These are phyloP conservation scores for Artibeus jamaicensis DNA, from an alignment of 2,797 vertebrate species.

Conservation along the genomic window DNA sequence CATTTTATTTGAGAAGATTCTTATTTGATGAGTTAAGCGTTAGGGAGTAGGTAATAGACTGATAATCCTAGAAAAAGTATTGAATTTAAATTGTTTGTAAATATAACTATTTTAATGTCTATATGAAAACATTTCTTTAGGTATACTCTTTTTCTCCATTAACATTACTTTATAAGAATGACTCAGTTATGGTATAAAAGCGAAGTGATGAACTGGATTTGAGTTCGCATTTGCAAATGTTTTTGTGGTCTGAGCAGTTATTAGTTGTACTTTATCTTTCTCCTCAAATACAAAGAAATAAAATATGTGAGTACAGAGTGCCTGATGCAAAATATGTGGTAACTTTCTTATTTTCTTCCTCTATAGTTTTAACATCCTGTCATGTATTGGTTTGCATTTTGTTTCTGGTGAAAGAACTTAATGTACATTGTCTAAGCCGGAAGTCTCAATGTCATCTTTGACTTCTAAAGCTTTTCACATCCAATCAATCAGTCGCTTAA, in stretches of 20 bases:
- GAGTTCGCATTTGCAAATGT: background rate
- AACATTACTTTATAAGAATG: background rate
- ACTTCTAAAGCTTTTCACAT: background rate
- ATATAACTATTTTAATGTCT: background rate
- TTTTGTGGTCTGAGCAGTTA: background rate
- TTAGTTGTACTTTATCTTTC: background rate
- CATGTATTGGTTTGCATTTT: background rate
- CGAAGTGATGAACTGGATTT: background rate
- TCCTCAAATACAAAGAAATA: background rate
- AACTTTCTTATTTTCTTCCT: background rate
- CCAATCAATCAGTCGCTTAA: background rate
- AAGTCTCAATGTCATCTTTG: background rate
- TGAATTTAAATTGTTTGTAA: constrained; percentile 32
- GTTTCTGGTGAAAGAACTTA: background rate
- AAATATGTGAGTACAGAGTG: background rate
- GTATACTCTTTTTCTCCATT: background rate
- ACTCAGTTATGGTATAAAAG: background rate
- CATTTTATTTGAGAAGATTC: constrained; percentile 19
- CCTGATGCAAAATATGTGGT: background rate
- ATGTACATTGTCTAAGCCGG: background rate
- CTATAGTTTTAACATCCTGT: constrained; percentile 5
- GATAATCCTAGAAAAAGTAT: background rate
- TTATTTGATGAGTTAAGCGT: constrained; percentile 19
- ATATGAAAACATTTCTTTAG: background rate
- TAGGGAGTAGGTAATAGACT: background rate